Evolutionary conservation across 2,113 vertebrate genomes (phyloP), one percentile per base, ranked within the genome.

Genomic region (Eclectus roratus): DNA sequence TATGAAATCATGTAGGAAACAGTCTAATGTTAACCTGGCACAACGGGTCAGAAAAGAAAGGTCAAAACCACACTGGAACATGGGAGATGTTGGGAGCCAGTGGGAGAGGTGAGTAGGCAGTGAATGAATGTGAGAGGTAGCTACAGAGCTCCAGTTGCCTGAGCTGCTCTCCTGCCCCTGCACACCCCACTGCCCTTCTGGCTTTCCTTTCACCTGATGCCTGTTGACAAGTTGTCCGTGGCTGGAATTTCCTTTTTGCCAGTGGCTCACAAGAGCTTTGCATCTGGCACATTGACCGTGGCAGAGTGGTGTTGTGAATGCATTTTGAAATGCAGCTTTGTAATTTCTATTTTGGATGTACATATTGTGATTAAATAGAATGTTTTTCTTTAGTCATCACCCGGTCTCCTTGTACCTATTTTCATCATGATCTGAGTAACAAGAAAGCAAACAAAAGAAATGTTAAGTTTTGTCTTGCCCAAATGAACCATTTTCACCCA

Each of bases 331-430:
- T 63, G 63, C 35, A 72, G 86, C 83, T 93, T 65, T 93, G 85
- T 96, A 33, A 85, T 89, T 94, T 77, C 56, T 92, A 31, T 60
- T 94, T 91, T 69, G 81, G 80, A 87, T 96, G 96, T 94, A 96
- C 46, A 87, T 87, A 69, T 25, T 95, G 65, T 82, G 73, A 93
- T 96, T 96, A 94, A 96, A 96, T 65, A 77, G 73, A 92, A 89
- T 82, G 83, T 20, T 95, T 91, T 91, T 69, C 73, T 90, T 69
- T 33, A 23, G 63, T 76, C 70, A 17, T 88, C 80, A 69, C 0
- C 58, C 76, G 58, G 44, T 92, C 11, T 41, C 56, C 53, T 80
- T 63, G 66, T 85, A 61, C 49, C 80, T 91, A 7, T 96, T 91
- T 89, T 82, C 61, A 73, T 46, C 21, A 1, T 19, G 35, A 31